Conservation (phyloP, 2,113 vertebrate genomes). For the Leiothrix lutea region DNA sequence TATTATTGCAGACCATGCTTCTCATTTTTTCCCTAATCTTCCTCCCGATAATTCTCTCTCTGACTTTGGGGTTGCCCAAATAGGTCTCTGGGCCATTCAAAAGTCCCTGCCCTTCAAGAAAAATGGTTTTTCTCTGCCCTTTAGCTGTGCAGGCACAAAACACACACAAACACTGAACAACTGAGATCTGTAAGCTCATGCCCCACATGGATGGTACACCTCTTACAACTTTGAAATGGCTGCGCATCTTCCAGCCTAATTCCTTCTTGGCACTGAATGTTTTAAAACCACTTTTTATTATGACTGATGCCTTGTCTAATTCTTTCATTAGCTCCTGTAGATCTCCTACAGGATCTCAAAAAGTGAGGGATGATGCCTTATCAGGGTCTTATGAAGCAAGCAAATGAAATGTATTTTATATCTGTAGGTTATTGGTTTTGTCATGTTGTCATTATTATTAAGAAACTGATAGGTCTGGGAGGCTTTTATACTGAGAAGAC, state of each 20-base stretch:
- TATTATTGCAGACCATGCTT: neutral
- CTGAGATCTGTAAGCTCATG: neutral
- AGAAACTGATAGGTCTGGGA: constrained; percentile 42
- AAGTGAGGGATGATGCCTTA: neutral
- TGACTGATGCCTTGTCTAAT: neutral
- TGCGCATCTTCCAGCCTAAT: neutral
- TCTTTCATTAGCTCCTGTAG: constrained; percentile 3
- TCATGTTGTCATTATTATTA: constrained; percentile 62
- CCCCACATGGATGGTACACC: neutral
- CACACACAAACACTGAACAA: neutral
- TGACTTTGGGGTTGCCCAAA: neutral
- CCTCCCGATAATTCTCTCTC: neutral
- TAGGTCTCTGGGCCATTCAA: neutral
- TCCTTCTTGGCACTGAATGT: neutral
- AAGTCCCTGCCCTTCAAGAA: neutral
- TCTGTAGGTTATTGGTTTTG: constrained; percentile 62
- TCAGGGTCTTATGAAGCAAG: constrained; percentile 32
- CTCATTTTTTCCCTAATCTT: neutral
- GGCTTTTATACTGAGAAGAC: constrained; percentile 15
- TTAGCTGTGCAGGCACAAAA: neutral
- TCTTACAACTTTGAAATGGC: constrained; percentile 9
- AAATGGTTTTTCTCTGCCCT: neutral
- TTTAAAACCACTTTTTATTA: constrained; percentile 27
- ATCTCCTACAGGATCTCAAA: constrained; percentile 31
- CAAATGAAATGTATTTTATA: constrained; percentile 43